Base-by-base conservation (phyloP, 2,888 invertebrate species). In the Leptothorax acervorum region DNA sequence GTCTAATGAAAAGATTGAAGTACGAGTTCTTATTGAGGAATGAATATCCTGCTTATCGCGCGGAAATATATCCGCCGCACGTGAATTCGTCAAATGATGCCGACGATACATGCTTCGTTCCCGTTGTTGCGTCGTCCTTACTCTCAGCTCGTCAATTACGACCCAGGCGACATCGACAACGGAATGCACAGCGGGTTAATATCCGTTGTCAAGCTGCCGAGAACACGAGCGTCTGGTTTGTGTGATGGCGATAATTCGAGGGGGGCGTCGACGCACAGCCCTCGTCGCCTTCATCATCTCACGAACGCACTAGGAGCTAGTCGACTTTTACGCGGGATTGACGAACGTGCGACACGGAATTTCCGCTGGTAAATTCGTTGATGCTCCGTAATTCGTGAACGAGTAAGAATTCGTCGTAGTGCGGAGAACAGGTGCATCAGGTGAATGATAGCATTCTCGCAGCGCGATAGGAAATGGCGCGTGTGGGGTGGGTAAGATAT, bases 231-330 rank as follows among this genome's bases (percentile, higher is more conserved):
- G 85, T 89, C 87, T 89, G 89, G 28, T 78, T 86, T 83, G 85
- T 73, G 71, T 86, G 83, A 87, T 35, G 63, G 66, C 63, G 89
- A 89, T 89, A 89, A 89, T 83, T 57, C 31, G 28, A 81, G 68
- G 87, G 87, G 85, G 89, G 89, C 88, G 88, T 88, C 74, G 78
- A 87, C 66, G 51, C 66, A 45, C 45, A 12, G 55, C 35, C 12
- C 63, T 60, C 70, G 55, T 15, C 71, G 48, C 35, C 70, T 12
- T 45, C 60, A 31, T 18, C 70, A 42, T 65, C 60, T 28, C 60
- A 51, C 28, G 23, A 39, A 15, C 42, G 35, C 12, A 35, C 15
- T 11, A 51, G n/a, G 15, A 60, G 45, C 15, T 12, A 81, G 57
- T 79, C 45, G 79, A 45, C 60, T 73, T 73, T 51, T 28, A 45